A percentile compares a stretch with the other conserved stretches of the same genome.
Evolutionary conservation across 2,797 vertebrate genomes (phyloP).

Genomic region (Chanos chanos): DNA sequence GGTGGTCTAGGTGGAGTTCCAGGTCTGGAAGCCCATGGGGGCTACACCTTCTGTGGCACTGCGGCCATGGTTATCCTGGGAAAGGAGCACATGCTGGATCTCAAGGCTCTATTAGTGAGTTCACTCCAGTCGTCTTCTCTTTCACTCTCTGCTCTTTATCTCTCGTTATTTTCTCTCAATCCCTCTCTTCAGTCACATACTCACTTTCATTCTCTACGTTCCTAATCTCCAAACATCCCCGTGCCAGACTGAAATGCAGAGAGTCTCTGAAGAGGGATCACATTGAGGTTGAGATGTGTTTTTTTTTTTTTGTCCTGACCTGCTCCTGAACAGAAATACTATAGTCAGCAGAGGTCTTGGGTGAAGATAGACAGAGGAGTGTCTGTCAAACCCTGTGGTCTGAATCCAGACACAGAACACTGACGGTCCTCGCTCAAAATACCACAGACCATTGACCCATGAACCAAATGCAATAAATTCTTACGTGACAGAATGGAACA

Average conservation of each 20-base stretch:
- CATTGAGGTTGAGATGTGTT: too few species aligned
- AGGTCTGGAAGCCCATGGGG: conserved; percentile 91
- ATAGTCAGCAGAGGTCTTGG: neutral
- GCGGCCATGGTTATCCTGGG: conserved; percentile 91
- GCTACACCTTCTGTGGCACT: conserved; percentile 93
- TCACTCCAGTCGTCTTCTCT: neutral
- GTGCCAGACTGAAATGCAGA: too few species aligned
- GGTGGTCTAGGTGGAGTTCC: conserved; percentile 92
- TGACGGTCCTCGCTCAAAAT: too few species aligned
- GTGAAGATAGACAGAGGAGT: neutral
- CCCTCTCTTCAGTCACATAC: neutral
- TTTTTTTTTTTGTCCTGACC: too few species aligned
- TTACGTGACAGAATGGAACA: too few species aligned
- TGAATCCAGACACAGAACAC: too few species aligned
- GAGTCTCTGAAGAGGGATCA: neutral
- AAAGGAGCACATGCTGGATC: conserved; percentile 86
- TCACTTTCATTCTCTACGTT: neutral
- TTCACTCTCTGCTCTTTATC: too few species aligned
- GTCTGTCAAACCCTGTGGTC: neutral
- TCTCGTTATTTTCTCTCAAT: neutral
- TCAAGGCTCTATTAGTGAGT: conserved; percentile 87
- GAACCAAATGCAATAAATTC: too few species aligned
- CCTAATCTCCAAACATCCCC: neutral
- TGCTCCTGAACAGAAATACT: too few species aligned
- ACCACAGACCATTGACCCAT: too few species aligned